phyloP scores from a whole-genome alignment of 2,113 vertebrate genomes.

The Datnioides undecimradiatus region DNA sequence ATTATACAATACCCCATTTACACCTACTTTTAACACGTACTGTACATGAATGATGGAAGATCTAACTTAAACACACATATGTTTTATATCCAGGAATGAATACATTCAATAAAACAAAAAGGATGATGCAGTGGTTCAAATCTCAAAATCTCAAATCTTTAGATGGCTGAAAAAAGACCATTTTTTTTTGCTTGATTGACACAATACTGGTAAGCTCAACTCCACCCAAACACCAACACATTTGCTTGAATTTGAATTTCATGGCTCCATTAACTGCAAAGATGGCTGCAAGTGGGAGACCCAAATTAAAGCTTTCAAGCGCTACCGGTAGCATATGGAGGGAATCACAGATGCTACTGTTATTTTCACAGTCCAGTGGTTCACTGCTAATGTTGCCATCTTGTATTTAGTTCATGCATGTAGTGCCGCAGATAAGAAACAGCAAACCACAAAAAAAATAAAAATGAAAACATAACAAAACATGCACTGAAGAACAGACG shows the following conservation, averaged over 20 bases:
- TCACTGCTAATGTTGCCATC: not conserved
- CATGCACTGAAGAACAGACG: not conserved
- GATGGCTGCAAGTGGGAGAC: not conserved
- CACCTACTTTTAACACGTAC: not conserved
- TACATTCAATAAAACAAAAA: not conserved
- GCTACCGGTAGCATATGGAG: constrained; percentile 5
- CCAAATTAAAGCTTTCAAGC: not conserved
- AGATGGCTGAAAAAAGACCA: not conserved
- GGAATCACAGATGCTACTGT: constrained; percentile 1
- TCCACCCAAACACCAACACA: not conserved
- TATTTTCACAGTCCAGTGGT: constrained; percentile 12
- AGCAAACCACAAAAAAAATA: not conserved
- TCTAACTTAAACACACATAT: not conserved
- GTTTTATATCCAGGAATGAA: not conserved
- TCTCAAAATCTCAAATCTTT: too few relatives aligned
- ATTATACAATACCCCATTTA: not conserved
- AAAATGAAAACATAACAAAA: not conserved
- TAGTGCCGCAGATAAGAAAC: not conserved
- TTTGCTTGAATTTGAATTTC: not conserved
- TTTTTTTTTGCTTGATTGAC: not conserved
- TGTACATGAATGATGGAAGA: not conserved
- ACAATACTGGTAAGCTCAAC: not conserved
- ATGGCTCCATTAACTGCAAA: constrained; percentile 14
- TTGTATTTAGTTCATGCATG: not conserved
- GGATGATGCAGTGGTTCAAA: not conserved